Evolutionary conservation across 2,888 invertebrate genomes (phyloP).

Genomic region (Epistrophella euchroma): DNA sequence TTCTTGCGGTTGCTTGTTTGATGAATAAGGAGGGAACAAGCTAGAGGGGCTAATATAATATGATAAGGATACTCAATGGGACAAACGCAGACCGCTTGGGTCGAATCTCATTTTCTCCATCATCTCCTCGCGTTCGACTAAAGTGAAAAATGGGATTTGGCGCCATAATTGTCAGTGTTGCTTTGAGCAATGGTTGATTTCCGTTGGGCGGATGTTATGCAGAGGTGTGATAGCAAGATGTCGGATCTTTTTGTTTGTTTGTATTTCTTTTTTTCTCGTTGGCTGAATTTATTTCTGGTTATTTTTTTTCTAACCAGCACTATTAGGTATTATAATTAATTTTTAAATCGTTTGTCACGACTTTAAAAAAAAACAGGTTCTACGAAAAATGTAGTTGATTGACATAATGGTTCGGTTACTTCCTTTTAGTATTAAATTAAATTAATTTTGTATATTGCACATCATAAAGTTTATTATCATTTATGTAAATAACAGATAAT

Average conservation of each 20-base stretch:
- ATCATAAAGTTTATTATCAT: too few species aligned
- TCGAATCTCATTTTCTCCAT: neutral
- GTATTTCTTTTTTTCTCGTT: neutral
- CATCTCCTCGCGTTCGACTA: slow-evolving; percentile 5
- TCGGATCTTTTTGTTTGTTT: neutral
- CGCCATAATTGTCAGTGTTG: slow-evolving; percentile 51
- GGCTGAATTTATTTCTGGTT: neutral
- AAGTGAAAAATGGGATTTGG: slow-evolving; percentile 54
- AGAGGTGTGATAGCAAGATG: neutral
- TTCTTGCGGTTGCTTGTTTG: slow-evolving; percentile 33
- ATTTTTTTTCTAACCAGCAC: too few species aligned
- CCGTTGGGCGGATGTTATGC: slow-evolving; percentile 5
- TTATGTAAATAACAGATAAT: too few species aligned
- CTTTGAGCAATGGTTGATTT: slow-evolving; percentile 38
- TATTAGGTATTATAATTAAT: neutral
- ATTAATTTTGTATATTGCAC: neutral
- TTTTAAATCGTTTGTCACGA: neutral
- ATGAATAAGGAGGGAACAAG: neutral
- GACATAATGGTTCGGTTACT: neutral
- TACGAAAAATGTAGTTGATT: neutral
- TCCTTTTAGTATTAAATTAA: neutral
- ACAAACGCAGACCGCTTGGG: slow-evolving; percentile 2
- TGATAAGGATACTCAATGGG: slow-evolving; percentile 56
- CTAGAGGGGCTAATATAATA: slow-evolving; percentile 6
- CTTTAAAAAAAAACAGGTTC: neutral